These are phyloP conservation scores for Lymantria monacha DNA, from an alignment of 2,888 invertebrate genomes.

Conservation along the genomic window DNA sequence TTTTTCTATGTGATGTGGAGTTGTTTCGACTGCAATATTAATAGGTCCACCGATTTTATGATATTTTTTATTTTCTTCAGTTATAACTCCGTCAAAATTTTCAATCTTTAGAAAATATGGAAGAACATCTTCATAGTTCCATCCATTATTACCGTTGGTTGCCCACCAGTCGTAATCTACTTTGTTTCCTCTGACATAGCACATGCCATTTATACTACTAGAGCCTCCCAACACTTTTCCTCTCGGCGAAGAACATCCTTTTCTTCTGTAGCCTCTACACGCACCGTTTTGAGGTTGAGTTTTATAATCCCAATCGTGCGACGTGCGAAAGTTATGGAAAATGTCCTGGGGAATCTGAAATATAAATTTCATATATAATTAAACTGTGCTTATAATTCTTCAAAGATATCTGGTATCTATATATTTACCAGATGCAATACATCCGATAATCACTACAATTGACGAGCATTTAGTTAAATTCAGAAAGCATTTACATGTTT, in stretches of 20 bases:
- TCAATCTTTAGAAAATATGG: conserved; percentile 79
- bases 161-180: conserved; percentile 82
- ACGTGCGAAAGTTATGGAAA: conserved; percentile 42
- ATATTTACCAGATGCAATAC: no score
- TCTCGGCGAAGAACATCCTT: conserved; percentile 76
- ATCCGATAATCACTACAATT: no score
- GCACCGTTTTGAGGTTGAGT: conserved; percentile 64
- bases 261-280: conserved; percentile 57
- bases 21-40: conserved; percentile 49
- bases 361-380: no score
- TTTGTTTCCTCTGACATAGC: conserved; percentile 80
- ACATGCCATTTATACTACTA: conserved; percentile 82
- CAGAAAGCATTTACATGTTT: no score
- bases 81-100: conserved; percentile 45
- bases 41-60: conserved; percentile 62
- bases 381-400: no score
- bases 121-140: conserved; percentile 80
- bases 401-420: no score
- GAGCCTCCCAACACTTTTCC: conserved; percentile 84
- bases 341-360: conserved; percentile 47
- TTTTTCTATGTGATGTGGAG: conserved; percentile 41
- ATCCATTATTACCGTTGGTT: conserved; percentile 74
- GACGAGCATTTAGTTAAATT: no score
- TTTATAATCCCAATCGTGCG: conserved; percentile 81
- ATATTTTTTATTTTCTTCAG: conserved; percentile 41